These are phyloP conservation scores for Podarcis muralis DNA, from an alignment of 2,113 vertebrate species.

Conservation along the genomic window DNA sequence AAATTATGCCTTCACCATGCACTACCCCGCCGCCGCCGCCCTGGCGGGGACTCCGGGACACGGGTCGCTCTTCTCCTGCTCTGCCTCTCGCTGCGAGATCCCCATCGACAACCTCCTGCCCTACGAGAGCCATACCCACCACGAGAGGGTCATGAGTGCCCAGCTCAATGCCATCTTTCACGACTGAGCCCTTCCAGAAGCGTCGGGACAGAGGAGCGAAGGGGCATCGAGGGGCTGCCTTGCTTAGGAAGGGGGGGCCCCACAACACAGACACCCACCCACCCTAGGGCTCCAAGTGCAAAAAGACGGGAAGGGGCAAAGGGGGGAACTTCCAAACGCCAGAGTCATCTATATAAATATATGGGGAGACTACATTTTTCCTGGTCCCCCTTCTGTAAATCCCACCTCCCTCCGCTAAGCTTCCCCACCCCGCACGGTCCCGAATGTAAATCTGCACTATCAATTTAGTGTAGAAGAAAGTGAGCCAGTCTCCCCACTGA, in stretches of 20 bases:
- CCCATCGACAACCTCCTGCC: constrained; percentile 90
- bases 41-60: constrained; percentile 78
- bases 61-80: constrained; percentile 80
- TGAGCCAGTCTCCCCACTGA: constrained; percentile 77
- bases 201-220: constrained; percentile 7
- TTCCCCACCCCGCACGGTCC: constrained; percentile 58
- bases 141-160: constrained; percentile 93
- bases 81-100: constrained; percentile 86
- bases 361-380: constrained; percentile 63
- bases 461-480: constrained; percentile 71
- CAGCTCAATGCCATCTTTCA: constrained; percentile 98
- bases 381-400: constrained; percentile 75
- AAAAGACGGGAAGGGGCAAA: constrained; percentile 39
- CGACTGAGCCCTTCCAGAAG: constrained; percentile 77
- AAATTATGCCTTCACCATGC: constrained; percentile 92
- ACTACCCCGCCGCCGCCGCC: constrained; percentile 84
- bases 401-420: constrained; percentile 37
- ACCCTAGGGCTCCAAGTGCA: constrained; percentile 69
- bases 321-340: constrained; percentile 59
- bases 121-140: constrained; percentile 92
- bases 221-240: constrained; percentile 68
- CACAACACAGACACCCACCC: not conserved
- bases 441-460: constrained; percentile 66
- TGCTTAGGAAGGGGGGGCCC: constrained; percentile 72
- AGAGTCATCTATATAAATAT: constrained; percentile 70